phyloP scores from a whole-genome alignment of 2,797 vertebrate species.

The Malacoctenus gilli region DNA sequence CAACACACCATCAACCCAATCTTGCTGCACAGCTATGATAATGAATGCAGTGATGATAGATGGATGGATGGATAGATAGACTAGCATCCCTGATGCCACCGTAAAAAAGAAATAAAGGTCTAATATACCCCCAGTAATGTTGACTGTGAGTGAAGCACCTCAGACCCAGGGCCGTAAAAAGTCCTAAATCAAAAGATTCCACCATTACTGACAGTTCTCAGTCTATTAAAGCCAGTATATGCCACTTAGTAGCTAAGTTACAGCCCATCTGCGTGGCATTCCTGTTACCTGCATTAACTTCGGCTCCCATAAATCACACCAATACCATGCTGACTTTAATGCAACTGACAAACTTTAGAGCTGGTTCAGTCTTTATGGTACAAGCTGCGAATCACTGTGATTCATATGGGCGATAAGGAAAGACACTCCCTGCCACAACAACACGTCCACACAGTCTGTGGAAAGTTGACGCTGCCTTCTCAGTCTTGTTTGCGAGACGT shows the following conservation, averaged over 20 bases:
- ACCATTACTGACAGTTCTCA: conserved; percentile 69
- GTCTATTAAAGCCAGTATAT: conserved; percentile 77
- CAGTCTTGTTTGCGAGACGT: too few species aligned
- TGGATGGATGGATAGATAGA: conserved; percentile 2
- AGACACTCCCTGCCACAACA: conserved; percentile 13
- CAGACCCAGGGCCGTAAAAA: conserved; percentile 61
- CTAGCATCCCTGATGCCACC: conserved; percentile 10
- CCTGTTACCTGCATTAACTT: conserved; percentile 64
- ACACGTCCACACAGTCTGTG: conserved; percentile 9
- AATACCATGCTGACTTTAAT: conserved; percentile 57
- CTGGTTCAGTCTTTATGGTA: conserved; percentile 51
- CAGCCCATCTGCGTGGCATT: conserved; percentile 71
- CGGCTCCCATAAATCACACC: conserved; percentile 68
- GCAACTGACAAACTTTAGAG: conserved; percentile 61
- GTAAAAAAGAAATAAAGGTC: conserved; percentile 36
- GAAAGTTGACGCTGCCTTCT: too few species aligned
- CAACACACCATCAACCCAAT: too few species aligned
- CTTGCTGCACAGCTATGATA: background rate
- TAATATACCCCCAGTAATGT: conserved; percentile 53
- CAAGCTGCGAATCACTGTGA: conserved; percentile 29
- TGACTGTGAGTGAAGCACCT: conserved; percentile 64
- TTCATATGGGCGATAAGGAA: conserved; percentile 23
- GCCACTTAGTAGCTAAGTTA: conserved; percentile 77
- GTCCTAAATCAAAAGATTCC: conserved; percentile 65
- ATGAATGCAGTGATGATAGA: background rate